Percentiles rank a stretch among this genome's conserved stretches.
Evolutionary conservation across 2,113 vertebrate genomes (phyloP).

Genomic region (Crotalus tigris): DNA sequence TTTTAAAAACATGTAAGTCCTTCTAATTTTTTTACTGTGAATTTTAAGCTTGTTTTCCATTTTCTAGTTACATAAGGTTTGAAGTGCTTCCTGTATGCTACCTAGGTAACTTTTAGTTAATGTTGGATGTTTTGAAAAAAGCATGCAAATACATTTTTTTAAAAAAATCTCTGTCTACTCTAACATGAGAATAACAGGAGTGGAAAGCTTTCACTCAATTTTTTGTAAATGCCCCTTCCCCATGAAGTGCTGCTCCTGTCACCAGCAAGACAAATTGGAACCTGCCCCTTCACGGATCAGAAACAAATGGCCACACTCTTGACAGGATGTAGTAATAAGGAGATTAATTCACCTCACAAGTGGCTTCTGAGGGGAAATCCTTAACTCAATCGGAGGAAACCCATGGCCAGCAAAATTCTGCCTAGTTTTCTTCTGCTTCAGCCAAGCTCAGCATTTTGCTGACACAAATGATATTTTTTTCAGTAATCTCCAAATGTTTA

Average conservation of each 20-base stretch:
- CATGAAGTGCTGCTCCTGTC: not conserved
- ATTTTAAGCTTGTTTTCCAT: not conserved
- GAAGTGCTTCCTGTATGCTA: not conserved
- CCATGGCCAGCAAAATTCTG: constrained; percentile 3
- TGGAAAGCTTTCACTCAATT: not conserved
- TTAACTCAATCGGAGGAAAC: constrained; percentile 19
- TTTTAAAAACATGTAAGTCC: not conserved
- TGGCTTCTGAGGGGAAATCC: constrained; percentile 21
- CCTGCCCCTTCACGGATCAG: not conserved
- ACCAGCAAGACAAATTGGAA: not conserved
- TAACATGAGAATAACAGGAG: not conserved
- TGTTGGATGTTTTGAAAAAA: not conserved
- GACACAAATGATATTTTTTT: too few relatives aligned
- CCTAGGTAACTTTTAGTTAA: not conserved
- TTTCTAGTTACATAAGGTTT: not conserved
- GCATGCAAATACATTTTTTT: not conserved
- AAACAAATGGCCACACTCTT: constrained; percentile 2
- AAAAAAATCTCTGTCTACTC: not conserved
- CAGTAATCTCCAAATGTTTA: not conserved
- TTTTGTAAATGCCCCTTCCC: not conserved
- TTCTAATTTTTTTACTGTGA: not conserved
- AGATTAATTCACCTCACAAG: constrained; percentile 15
- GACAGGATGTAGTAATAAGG: constrained; percentile 1
- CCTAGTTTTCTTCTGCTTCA: not conserved
- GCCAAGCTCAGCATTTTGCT: not conserved